phyloP scores from a whole-genome alignment of 1,140 invertebrate genomes.

The Pantala flavescens region DNA sequence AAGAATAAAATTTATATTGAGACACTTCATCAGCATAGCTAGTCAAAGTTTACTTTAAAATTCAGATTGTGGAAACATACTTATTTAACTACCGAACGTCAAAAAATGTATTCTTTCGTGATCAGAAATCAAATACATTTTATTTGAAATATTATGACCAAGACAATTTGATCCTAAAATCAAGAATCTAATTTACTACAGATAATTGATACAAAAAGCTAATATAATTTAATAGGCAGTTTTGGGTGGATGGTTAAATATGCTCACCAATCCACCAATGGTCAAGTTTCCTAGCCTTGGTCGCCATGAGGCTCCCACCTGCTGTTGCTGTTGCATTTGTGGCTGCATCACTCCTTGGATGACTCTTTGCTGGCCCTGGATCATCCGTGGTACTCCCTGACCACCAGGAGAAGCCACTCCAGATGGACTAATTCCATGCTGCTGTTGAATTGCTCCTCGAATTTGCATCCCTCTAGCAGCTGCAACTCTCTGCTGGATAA shows the following conservation, averaged over 20 bases:
- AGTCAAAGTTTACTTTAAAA: too few species aligned
- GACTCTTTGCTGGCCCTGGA: constrained; percentile 23
- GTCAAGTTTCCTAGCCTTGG: background rate
- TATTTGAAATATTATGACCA: too few species aligned
- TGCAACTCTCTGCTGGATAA: constrained; percentile 23
- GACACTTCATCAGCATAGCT: too few species aligned
- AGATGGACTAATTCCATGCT: background rate
- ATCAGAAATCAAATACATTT: too few species aligned
- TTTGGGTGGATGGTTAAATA: background rate
- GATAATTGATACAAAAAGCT: too few species aligned
- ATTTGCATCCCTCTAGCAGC: constrained; percentile 7
- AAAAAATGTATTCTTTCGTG: too few species aligned
- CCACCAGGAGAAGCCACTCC: background rate
- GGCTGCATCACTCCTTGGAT: constrained; percentile 19
- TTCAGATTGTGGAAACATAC: too few species aligned
- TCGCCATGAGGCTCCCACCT: constrained; percentile 3
- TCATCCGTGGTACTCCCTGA: background rate
- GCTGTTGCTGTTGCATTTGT: constrained; percentile 26
- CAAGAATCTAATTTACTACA: too few species aligned
- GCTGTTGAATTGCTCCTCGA: constrained; percentile 11
- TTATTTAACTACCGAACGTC: too few species aligned
- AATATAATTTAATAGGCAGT: too few species aligned
- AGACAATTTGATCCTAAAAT: too few species aligned
- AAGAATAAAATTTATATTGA: too few species aligned
- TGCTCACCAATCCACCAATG: background rate